Evolutionary conservation across 2,888 invertebrate species (phyloP), one percentile per base, ranked within the genome.

Genomic region (Macrophya alboannulata): DNA sequence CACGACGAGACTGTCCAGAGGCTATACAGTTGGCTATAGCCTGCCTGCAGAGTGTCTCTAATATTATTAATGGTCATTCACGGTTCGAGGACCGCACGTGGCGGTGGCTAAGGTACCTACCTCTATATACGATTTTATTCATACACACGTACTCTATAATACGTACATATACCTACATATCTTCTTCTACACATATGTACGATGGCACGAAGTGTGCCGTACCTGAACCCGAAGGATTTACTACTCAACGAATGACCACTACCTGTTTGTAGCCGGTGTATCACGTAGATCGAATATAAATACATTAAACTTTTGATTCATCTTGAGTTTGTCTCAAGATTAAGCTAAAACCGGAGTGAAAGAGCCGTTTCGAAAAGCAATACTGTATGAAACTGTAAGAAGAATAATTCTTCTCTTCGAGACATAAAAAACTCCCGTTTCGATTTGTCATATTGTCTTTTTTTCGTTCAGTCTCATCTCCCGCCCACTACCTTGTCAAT

Each of bases 11-110:
- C 83, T 68, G 68, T 83, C 83, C 83, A 83, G 83, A 83, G 83
- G 83, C 83, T 83, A 59, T 15, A 55, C 51, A 71, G 83, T 83
- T 86, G 86, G 87, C 87, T 88, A 86, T 71, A 83, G 45, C 65
- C 83, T 83, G 83, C 77, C n/a, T n/a, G n/a, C 83, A 45, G 88
- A 85, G 86, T 87, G 88, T 89, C 90, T 88, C 88, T 89, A 89
- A 89, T 83, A 83, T 91, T 90, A 91, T 91, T 91, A 90, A 90
- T 90, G 89, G 90, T 84, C 87, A 86, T 82, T 86, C 81, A 85
- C 84, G 85, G 85, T 85, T 85, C 68, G 82, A 85, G 85, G 88
- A 88, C 88, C 88, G 88, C 88, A 88, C 88, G 88, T 86, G 84
- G 87, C 86, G 87, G 71, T 37, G 25, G 48, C 81, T 21, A 40